These are phyloP conservation scores for Steinernema feltiae DNA, from an alignment of 1,140 invertebrate genomes.

Conservation along the genomic window DNA sequence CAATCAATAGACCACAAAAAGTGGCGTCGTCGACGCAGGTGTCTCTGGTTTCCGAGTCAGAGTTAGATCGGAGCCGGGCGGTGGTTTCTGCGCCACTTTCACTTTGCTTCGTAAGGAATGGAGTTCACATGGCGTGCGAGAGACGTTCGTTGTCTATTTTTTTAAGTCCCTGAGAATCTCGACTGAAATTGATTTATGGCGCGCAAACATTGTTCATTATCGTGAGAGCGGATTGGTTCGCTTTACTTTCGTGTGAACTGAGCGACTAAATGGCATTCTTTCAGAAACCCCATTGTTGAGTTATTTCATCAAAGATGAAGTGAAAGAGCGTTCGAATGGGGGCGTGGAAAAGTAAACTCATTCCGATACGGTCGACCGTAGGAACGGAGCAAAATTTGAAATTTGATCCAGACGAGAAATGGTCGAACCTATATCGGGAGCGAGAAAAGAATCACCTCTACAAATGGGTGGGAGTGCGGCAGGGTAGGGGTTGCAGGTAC, in stretches of 20 bases:
- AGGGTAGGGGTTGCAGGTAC: slow-evolving; percentile 59
- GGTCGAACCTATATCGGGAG: slow-evolving; percentile 62
- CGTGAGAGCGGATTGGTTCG: background rate
- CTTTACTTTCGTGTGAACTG: background rate
- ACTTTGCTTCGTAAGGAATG: too few relatives aligned
- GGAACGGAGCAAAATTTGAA: slow-evolving; percentile 65
- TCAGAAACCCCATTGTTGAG: background rate
- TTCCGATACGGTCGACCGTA: background rate
- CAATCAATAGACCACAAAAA: background rate
- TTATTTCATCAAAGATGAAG: background rate
- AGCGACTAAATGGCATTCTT: background rate
- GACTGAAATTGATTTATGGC: background rate
- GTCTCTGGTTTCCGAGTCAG: background rate
- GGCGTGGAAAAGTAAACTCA: background rate
- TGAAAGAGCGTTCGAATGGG: background rate
- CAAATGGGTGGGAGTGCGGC: slow-evolving; percentile 59
- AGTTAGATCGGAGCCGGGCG: background rate
- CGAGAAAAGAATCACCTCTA: slow-evolving; percentile 61
- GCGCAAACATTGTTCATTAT: background rate
- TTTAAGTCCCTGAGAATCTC: background rate
- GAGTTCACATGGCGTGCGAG: too few relatives aligned
- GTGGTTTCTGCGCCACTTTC: background rate
- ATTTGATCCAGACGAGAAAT: slow-evolving; percentile 60
- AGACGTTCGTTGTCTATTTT: too few relatives aligned
- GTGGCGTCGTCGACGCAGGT: background rate